Conservation (phyloP, 2,113 vertebrate genomes). For the Callaeas wilsoni region DNA sequence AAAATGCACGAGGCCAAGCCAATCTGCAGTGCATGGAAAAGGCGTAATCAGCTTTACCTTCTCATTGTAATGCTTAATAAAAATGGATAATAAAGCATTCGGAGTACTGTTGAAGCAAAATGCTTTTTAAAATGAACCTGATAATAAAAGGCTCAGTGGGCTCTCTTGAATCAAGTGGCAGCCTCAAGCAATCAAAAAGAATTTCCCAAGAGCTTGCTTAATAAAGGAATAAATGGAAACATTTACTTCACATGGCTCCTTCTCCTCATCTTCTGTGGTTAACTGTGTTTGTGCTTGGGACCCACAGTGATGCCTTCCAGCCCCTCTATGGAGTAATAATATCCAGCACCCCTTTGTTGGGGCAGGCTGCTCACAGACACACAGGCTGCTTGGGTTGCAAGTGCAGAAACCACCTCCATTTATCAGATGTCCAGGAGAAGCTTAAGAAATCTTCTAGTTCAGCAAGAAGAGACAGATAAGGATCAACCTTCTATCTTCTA, state of each 20-base stretch:
- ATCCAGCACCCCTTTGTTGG: neutral
- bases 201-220: conserved; percentile 37
- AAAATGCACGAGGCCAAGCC: neutral
- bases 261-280: neutral
- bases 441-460: neutral
- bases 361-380: neutral
- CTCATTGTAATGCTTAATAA: conserved; percentile 7
- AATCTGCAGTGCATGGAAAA: neutral
- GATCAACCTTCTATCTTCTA: too few species aligned
- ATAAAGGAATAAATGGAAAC: neutral
- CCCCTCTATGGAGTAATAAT: accelerated
- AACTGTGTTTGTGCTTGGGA: neutral
- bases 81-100: conserved; percentile 25
- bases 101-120: conserved; percentile 1
- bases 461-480: neutral
- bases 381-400: neutral
- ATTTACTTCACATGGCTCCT: neutral
- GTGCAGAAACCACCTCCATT: neutral
- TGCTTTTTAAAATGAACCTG: conserved; percentile 9
- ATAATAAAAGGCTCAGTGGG: neutral
- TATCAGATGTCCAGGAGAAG: neutral
- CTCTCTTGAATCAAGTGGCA: neutral
- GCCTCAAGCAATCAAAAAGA: conserved; percentile 10
- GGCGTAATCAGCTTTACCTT: neutral
- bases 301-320: neutral